Percentiles rank a stretch among this genome's conserved stretches.
Conservation (phyloP, 53 echinoderm and acorn worm genomes). For the Paelopatides confundens region DNA sequence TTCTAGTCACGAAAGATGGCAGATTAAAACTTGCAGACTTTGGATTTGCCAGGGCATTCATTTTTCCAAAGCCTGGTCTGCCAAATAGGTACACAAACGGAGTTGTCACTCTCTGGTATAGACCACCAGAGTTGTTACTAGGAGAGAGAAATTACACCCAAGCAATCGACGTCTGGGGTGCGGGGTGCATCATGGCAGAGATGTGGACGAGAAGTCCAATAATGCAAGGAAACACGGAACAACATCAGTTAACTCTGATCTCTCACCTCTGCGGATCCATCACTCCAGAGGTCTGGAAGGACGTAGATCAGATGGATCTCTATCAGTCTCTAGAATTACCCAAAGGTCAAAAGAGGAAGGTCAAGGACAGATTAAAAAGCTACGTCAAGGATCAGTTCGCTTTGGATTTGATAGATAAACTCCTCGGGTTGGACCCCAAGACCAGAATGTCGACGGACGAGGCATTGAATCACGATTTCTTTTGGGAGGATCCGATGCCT, state of each 20-base stretch:
- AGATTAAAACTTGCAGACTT: constrained; percentile 88
- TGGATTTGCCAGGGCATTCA: constrained; percentile 94
- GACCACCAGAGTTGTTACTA: constrained; percentile 91
- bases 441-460: constrained; percentile 74
- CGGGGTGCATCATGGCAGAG: constrained; percentile 98
- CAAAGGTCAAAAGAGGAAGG: constrained; percentile 89
- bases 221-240: constrained; percentile 99
- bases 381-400: constrained; percentile 97
- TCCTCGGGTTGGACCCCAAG: constrained; percentile 83
- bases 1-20: constrained; percentile 91
- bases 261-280: constrained; percentile 93
- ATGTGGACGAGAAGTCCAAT: constrained; percentile 99
- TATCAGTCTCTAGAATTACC: constrained; percentile 89
- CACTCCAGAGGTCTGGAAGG: constrained; percentile 81
- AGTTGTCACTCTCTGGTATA: constrained; percentile 97
- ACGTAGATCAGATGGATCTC: constrained; percentile 87
- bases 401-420: constrained; percentile 91
- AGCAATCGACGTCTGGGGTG: constrained; percentile 95
- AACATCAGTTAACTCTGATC: constrained; percentile 94
- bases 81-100: constrained; percentile 89
- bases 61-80: constrained; percentile 81
- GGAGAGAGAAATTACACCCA: constrained; percentile 96
- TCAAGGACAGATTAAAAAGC: constrained; percentile 87
- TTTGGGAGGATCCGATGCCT: constrained; percentile 95
- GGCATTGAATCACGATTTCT: constrained; percentile 96